These are phyloP conservation scores for Galerucella pusilla DNA, from an alignment of 2,888 invertebrate genomes.

Conservation along the genomic window DNA sequence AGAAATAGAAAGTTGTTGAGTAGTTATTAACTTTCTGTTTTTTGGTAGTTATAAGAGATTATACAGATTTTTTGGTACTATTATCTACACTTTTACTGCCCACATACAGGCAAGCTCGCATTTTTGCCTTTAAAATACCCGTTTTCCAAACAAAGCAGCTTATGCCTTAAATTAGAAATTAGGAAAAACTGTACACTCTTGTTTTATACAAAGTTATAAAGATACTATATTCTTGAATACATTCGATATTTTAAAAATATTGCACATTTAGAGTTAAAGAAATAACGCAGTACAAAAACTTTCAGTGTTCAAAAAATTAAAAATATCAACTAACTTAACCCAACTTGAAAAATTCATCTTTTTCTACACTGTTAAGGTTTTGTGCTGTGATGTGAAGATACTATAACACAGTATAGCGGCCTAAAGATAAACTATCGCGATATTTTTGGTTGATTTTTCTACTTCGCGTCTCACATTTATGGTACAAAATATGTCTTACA, in stretches of 20 bases:
- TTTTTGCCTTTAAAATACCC: conserved; percentile 25
- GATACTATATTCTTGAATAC: conserved; percentile 22
- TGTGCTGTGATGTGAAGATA: conserved; percentile 6
- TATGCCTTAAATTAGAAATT: conserved; percentile 18
- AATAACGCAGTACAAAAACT: conserved; percentile 4
- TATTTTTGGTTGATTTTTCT: conserved; percentile 20
- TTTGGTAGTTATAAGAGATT: background rate
- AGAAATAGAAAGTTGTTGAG: too few relatives aligned
- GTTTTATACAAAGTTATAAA: conserved; percentile 22
- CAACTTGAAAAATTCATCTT: background rate
- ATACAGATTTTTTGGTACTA: background rate
- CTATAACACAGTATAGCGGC: conserved; percentile 21
- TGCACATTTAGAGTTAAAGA: conserved; percentile 14
- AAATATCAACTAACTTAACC: background rate
- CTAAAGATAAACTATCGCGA: conserved; percentile 8
- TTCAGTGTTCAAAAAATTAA: background rate
- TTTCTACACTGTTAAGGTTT: conserved; percentile 9
- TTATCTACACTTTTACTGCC: conserved; percentile 22
- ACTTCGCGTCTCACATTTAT: conserved; percentile 24
- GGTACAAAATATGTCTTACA: conserved; percentile 39
- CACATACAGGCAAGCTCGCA: conserved; percentile 16
- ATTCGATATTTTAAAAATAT: conserved; percentile 21
- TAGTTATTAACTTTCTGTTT: background rate
- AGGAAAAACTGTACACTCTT: conserved; percentile 19
- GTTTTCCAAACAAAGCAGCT: conserved; percentile 31